Evolutionary conservation across 2,888 invertebrate genomes (phyloP).

Genomic region (Odontothrips loti): DNA sequence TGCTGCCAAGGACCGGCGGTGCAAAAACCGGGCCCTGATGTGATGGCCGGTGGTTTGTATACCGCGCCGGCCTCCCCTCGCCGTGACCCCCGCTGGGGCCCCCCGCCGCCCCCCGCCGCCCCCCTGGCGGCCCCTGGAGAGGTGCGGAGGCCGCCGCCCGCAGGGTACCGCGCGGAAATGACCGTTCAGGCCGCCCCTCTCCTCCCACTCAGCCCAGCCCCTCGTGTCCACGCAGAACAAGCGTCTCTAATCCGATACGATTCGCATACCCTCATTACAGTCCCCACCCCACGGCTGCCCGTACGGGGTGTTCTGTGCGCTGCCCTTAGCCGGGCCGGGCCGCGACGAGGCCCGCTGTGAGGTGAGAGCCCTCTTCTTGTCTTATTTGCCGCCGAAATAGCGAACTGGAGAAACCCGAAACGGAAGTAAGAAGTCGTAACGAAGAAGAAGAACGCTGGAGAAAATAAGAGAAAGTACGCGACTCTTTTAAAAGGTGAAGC

Average conservation of each 20-base stretch:
- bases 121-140: neutral
- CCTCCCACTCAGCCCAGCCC: neutral
- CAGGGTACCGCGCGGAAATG: neutral
- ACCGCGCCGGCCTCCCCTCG: neutral
- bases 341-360: too few species aligned
- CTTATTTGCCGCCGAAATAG: too few species aligned
- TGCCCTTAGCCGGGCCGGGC: too few species aligned
- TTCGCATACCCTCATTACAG: neutral
- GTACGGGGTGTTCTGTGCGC: neutral
- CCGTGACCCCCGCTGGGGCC: too few species aligned
- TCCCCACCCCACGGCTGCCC: neutral
- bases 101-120: too few species aligned
- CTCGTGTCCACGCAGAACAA: neutral
- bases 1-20: too few species aligned
- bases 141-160: neutral
- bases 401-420: too few species aligned
- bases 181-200: neutral
- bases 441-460: too few species aligned
- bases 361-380: too few species aligned
- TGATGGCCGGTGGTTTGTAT: neutral
- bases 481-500: too few species aligned
- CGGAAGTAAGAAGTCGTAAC: too few species aligned
- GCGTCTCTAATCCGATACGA: slow-evolving; percentile 6
- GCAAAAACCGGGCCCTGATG: neutral
- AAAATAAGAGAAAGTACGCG: too few species aligned